Percentiles rank a stretch among this genome's conserved stretches.
Conservation (phyloP, 2,797 vertebrate genomes). For the Enteromius argenteus region DNA sequence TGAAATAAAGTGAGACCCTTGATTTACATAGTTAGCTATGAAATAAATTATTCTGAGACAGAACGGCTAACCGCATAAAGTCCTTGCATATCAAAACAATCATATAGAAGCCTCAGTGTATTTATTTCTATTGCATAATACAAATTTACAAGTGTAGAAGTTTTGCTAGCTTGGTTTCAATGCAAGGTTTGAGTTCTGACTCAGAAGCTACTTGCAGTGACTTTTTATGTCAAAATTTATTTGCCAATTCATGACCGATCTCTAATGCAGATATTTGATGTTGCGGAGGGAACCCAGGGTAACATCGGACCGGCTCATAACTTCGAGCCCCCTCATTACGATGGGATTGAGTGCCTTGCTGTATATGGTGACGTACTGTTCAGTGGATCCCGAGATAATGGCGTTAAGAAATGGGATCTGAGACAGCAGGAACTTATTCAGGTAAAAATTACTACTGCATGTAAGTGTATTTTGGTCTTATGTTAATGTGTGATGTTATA, state of each 20-base stretch:
- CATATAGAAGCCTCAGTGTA: neutral
- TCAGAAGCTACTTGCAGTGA: neutral
- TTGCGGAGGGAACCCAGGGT: slow-evolving; percentile 87
- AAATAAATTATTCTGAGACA: neutral
- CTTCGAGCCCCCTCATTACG: slow-evolving; percentile 97
- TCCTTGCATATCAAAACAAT: neutral
- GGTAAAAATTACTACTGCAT: slow-evolving; percentile 71
- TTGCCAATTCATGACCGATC: neutral
- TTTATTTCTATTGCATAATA: neutral
- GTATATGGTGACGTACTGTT: slow-evolving; percentile 91
- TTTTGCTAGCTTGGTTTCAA: neutral
- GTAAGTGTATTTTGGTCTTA: neutral
- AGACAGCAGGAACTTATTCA: slow-evolving; percentile 94
- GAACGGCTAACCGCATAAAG: neutral
- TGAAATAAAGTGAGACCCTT: too few species aligned
- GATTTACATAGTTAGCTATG: neutral
- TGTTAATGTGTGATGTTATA: neutral
- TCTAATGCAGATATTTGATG: slow-evolving; percentile 87
- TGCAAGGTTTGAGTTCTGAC: neutral
- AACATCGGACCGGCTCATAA: slow-evolving; percentile 93
- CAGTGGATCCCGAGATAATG: slow-evolving; percentile 95
- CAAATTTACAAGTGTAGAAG: neutral
- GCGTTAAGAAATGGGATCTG: slow-evolving; percentile 98
- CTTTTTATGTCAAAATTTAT: neutral
- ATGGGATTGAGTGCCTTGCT: slow-evolving; percentile 95